Base-by-base conservation (phyloP, 37 sponge, comb jelly and placozoan genomes). In the Axinella damicornis region DNA sequence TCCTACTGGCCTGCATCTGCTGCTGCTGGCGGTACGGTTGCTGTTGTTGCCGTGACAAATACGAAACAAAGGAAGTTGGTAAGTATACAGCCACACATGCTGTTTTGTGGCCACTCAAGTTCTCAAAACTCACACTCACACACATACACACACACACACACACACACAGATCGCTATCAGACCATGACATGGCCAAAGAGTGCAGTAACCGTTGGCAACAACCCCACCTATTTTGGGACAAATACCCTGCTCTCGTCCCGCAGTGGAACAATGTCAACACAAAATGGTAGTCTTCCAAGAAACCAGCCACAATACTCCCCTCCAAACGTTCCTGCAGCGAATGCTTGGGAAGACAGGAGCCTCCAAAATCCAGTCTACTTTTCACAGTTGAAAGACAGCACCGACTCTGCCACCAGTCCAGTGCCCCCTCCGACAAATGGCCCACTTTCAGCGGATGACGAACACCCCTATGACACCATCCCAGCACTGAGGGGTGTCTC, bases 171-270 rank as follows among this genome's bases (percentile, higher is more conserved):
- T 46, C n/a, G n/a, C n/a, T n/a, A n/a, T n/a, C n/a, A n/a, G n/a
- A n/a, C n/a, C 9, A 9, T 46, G 46, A 9, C 9, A 46, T 46
- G 46, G 46, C 9, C 46, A 4, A 9, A 9, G 6, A 46, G 46
- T 46, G 6, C 4, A 46, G 46, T 9, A 46, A 46, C n/a, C 35
- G 74, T 28, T 13, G 62, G 33, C 24, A 13, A 76, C 20, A 76
- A 77, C 18, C 78, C 78, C n/a, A 62, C 61, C 39, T 77, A 77
- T 46, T 38, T 77, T 37, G 78, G 64, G 1, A 60, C 61, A 33
- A 37, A 39, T 18, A 62, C 78, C 0, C 39, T 77, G 12, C 46
- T 60, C 41, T 63, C 35, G 28, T 13, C 61, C 78, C n/a, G 64
- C 27, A 11, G 61, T 46, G n/a, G n/a, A n/a, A 46, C 46, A 46